Percentiles rank a stretch among this genome's conserved stretches.
phyloP scores from a whole-genome alignment of 2,888 invertebrate genomes.

The Acronicta aceris region DNA sequence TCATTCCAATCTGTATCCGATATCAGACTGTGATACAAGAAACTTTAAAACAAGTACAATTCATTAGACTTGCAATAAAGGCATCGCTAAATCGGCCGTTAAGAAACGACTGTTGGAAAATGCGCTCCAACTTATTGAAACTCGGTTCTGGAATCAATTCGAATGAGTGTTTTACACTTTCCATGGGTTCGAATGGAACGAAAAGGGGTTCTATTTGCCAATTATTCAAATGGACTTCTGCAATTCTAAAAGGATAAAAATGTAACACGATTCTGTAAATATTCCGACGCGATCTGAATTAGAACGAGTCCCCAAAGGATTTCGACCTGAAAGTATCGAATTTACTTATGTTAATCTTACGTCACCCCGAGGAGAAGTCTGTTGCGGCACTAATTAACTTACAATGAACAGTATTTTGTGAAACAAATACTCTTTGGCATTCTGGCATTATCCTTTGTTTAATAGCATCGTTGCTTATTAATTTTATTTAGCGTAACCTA shows the following conservation, averaged over 20 bases:
- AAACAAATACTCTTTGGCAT: constrained; percentile 49
- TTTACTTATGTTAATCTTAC: constrained; percentile 84
- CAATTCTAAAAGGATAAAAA: constrained; percentile 72
- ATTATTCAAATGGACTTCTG: constrained; percentile 73
- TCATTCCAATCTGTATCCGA: constrained; percentile 72
- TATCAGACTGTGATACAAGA: constrained; percentile 72
- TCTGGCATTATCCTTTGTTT: constrained; percentile 20
- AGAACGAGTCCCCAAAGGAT: constrained; percentile 71
- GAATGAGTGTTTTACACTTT: constrained; percentile 68
- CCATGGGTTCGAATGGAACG: constrained; percentile 55
- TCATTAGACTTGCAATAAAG: constrained; percentile 79
- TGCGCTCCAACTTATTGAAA: constrained; percentile 63
- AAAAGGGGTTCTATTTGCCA: constrained; percentile 71
- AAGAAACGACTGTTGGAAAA: constrained; percentile 62
- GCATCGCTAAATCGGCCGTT: constrained; percentile 70
- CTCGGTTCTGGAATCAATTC: constrained; percentile 61
- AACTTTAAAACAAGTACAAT: constrained; percentile 80
- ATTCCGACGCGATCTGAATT: constrained; percentile 73
- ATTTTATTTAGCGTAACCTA: constrained; percentile 3
- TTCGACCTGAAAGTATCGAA: constrained; percentile 74
- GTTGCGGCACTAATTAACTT: constrained; percentile 74
- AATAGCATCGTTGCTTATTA: constrained; percentile 25
- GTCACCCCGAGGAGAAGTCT: constrained; percentile 78
- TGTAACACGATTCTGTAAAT: constrained; percentile 72
- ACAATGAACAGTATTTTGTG: constrained; percentile 65